A percentile compares a stretch with the other conserved stretches of the same genome.
These are phyloP conservation scores for Sebastes dallii DNA, from an alignment of 2,797 vertebrate genomes.

Conservation along the genomic window DNA sequence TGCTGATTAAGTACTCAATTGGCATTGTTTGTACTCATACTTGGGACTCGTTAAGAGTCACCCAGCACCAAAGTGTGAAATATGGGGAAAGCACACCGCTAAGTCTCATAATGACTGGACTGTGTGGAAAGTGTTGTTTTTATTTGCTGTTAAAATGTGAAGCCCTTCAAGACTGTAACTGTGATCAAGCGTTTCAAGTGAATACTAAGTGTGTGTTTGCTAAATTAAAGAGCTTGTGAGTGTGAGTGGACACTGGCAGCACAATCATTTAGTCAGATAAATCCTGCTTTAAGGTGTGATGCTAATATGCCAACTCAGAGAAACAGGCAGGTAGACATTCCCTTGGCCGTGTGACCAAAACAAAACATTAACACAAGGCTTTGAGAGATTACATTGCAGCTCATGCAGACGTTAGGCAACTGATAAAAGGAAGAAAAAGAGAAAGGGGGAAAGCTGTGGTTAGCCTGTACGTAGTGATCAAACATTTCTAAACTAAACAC, in stretches of 20 bases:
- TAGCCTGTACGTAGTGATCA: conserved; percentile 48
- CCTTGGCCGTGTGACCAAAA: conserved; percentile 62
- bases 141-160: conserved; percentile 32
- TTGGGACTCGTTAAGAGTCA: conserved; percentile 35
- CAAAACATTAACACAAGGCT: conserved; percentile 44
- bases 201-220: conserved; percentile 38
- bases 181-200: conserved; percentile 23
- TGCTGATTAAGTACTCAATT: conserved; percentile 23
- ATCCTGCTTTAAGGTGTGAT: conserved; percentile 36
- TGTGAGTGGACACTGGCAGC: conserved; percentile 55
- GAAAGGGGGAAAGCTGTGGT: conserved; percentile 56
- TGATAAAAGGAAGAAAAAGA: conserved; percentile 59
- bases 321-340: conserved; percentile 80
- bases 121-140: conserved; percentile 19
- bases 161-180: conserved; percentile 44
- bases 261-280: conserved; percentile 62
- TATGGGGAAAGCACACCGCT: conserved; percentile 20
- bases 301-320: conserved; percentile 70
- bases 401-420: conserved; percentile 75
- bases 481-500: conserved; percentile 59
- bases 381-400: conserved; percentile 56
- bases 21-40: conserved; percentile 25
- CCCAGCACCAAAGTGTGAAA: conserved; percentile 40
- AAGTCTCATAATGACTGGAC: conserved; percentile 17
- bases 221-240: conserved; percentile 44